Evolutionary conservation across 1,140 invertebrate species (phyloP).

Genomic region (Diorhabda sublineata): DNA sequence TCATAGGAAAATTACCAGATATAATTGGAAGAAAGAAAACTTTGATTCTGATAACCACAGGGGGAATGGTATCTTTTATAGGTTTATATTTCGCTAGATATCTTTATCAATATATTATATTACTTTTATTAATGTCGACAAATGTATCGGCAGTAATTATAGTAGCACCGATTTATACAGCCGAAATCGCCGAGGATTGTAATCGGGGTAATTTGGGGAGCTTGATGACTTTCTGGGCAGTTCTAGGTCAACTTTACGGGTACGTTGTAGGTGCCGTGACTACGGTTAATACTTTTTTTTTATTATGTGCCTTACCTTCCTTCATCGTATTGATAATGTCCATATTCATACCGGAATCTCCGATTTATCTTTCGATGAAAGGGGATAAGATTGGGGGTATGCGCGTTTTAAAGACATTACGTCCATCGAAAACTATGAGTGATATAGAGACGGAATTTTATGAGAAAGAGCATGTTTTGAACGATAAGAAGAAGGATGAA

Average conservation of each 20-base stretch:
- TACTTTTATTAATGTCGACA: slow-evolving; percentile 48
- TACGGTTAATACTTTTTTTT: slow-evolving; percentile 62
- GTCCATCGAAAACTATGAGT: slow-evolving; percentile 52
- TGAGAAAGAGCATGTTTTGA: slow-evolving; percentile 49
- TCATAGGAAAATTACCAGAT: slow-evolving; percentile 36
- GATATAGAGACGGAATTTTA: slow-evolving; percentile 61
- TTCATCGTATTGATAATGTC: slow-evolving; percentile 61
- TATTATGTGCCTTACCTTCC: slow-evolving; percentile 59
- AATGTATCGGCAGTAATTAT: slow-evolving; percentile 48
- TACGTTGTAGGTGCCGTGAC: slow-evolving; percentile 57
- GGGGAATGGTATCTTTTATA: slow-evolving; percentile 33
- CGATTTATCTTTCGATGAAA: slow-evolving; percentile 62
- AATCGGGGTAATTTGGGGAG: slow-evolving; percentile 50
- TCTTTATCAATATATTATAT: slow-evolving; percentile 41
- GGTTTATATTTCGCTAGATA: slow-evolving; percentile 45
- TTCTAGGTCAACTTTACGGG: slow-evolving; percentile 33
- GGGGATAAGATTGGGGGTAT: slow-evolving; percentile 59
- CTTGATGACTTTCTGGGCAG: slow-evolving; percentile 56
- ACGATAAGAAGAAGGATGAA: slow-evolving; percentile 51
- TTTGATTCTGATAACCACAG: slow-evolving; percentile 41
- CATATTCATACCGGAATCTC: slow-evolving; percentile 75
- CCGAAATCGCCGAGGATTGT: slow-evolving; percentile 49
- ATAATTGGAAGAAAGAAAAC: slow-evolving; percentile 46
- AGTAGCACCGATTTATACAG: slow-evolving; percentile 51
- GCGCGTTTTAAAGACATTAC: slow-evolving; percentile 60